These are phyloP conservation scores for Eristalis tenax DNA, from an alignment of 2,888 invertebrate genomes.

Conservation along the genomic window DNA sequence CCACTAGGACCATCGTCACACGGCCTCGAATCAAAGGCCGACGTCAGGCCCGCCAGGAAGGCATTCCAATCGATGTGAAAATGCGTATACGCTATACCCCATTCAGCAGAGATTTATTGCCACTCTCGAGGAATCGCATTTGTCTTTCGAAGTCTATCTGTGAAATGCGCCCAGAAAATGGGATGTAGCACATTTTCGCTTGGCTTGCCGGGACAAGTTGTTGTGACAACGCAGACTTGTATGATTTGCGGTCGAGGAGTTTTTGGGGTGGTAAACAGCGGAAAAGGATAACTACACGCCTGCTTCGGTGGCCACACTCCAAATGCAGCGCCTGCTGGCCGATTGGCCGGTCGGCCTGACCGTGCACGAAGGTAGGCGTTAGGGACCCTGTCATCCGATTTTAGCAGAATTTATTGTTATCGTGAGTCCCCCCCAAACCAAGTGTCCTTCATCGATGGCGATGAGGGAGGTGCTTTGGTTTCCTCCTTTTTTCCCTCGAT, in stretches of 20 bases:
- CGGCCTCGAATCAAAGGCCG: conserved; percentile 34
- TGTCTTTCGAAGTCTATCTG: conserved; percentile 57
- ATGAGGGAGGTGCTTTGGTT: background rate
- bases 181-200: conserved; percentile 68
- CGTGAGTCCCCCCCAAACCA: background rate
- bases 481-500: background rate
- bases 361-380: conserved; percentile 21
- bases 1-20: background rate
- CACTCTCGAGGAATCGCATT: conserved; percentile 63
- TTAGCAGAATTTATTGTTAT: conserved; percentile 42
- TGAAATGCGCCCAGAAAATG: conserved; percentile 41
- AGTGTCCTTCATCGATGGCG: conserved; percentile 23
- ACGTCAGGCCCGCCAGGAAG: conserved; percentile 46
- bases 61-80: conserved; percentile 57
- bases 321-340: conserved; percentile 22
- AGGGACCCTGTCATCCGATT: conserved; percentile 19
- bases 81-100: conserved; percentile 47
- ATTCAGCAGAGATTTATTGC: conserved; percentile 63
- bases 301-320: conserved; percentile 8
- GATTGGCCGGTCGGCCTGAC: background rate
- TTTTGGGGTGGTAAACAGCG: conserved; percentile 1
- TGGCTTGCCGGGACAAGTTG: conserved; percentile 63
- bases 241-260: conserved; percentile 60
- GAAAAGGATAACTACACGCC: conserved; percentile 24
- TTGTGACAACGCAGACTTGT: conserved; percentile 61